A percentile compares a stretch with the other conserved stretches of the same genome.
Conservation (phyloP, 2,888 invertebrate species). For the Phlogophora meticulosa region DNA sequence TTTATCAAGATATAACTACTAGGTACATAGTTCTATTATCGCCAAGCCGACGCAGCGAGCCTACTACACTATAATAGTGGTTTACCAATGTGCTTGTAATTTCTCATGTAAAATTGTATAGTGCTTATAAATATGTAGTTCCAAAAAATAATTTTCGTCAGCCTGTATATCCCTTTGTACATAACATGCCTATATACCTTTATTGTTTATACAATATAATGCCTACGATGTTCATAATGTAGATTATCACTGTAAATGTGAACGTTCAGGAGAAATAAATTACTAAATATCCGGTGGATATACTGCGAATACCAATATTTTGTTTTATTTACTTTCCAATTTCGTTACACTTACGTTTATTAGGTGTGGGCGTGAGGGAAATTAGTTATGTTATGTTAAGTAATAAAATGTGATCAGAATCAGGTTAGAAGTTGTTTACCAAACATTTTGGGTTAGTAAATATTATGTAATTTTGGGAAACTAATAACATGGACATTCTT, state of each 20-base stretch:
- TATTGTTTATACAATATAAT: conserved; percentile 87
- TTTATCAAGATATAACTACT: conserved; percentile 69
- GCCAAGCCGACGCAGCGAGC: conserved; percentile 54
- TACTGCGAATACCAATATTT: conserved; percentile 84
- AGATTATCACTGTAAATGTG: conserved; percentile 87
- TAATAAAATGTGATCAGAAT: conserved; percentile 7
- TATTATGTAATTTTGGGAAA: neutral
- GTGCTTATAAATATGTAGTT: conserved; percentile 86
- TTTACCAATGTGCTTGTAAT: conserved; percentile 80
- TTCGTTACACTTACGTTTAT: conserved; percentile 5
- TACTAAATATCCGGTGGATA: conserved; percentile 87
- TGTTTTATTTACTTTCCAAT: conserved; percentile 79
- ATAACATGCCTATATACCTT: conserved; percentile 83
- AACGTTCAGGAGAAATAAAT: conserved; percentile 86
- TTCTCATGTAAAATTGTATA: conserved; percentile 88
- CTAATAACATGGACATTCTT: conserved; percentile 3
- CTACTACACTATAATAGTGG: conserved; percentile 66
- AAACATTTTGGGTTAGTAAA: neutral
- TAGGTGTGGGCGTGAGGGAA: neutral
- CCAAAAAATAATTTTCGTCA: conserved; percentile 74
- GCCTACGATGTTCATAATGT: conserved; percentile 89
- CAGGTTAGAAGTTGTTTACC: neutral
- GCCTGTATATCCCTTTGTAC: conserved; percentile 82
- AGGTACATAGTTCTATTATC: conserved; percentile 54
- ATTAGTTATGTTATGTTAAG: neutral